Conservation (phyloP, 37 sponge, comb jelly and placozoan genomes). For the Halichondria panicea region DNA sequence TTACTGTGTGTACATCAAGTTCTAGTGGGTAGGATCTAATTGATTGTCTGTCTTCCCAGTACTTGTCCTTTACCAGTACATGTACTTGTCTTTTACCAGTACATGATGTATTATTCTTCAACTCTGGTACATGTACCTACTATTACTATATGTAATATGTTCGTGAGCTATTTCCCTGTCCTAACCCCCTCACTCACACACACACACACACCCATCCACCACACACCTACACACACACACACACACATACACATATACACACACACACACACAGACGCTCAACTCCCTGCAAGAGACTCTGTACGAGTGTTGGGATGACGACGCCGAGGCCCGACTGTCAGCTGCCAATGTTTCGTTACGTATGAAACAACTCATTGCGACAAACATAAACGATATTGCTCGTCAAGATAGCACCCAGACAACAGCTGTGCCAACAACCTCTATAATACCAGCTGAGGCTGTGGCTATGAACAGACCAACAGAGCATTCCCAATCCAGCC, state of each 20-base stretch:
- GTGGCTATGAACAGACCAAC: too few species aligned
- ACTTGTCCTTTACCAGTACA: too few species aligned
- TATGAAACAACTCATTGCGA: too few species aligned
- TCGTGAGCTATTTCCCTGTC: too few species aligned
- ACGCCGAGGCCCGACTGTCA: constrained; percentile 80
- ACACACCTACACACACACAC: background rate
- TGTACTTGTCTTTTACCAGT: too few species aligned
- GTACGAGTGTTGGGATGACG: constrained; percentile 80
- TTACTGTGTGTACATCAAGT: too few species aligned
- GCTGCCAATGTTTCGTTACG: constrained; percentile 47
- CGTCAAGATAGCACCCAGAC: background rate
- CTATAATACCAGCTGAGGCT: background rate
- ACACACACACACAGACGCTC: constrained; percentile 31
- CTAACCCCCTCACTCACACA: background rate
- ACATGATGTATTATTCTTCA: too few species aligned
- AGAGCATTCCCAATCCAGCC: constrained; percentile 39
- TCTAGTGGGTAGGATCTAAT: too few species aligned
- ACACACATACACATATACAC: background rate
- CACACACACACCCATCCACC: background rate
- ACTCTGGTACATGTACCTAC: too few species aligned
- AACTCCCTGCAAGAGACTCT: constrained; percentile 32
- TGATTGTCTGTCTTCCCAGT: too few species aligned
- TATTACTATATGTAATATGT: too few species aligned
- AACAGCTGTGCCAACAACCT: too few species aligned
- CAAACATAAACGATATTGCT: background rate